Conservation (phyloP, 2,797 vertebrate species). For the Macropodus opercularis region DNA sequence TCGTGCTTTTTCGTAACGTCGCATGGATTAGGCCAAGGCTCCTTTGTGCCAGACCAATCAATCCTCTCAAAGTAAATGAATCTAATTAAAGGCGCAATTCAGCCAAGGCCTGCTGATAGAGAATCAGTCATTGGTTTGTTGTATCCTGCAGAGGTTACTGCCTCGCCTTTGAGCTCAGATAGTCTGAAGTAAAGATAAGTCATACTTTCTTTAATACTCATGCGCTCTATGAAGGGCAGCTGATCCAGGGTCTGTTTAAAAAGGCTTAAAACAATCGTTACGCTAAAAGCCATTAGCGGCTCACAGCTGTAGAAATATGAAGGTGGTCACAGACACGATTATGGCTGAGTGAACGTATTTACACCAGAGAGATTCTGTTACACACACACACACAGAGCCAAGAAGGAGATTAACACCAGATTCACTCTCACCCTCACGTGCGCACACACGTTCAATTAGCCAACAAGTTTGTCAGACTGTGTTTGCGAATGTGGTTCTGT, state of each 20-base stretch:
- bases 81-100: conserved; percentile 59
- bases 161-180: conserved; percentile 6
- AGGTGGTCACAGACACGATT: conserved; percentile 59
- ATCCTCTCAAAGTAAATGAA: conserved; percentile 56
- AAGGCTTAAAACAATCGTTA: conserved; percentile 16
- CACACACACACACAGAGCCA: conserved; percentile 55
- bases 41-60: conserved; percentile 53
- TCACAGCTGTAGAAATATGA: conserved; percentile 62
- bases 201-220: conserved; percentile 1
- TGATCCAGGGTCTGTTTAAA: conserved; percentile 14
- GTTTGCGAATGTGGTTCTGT: conserved; percentile 71
- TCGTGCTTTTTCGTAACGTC: conserved; percentile 29
- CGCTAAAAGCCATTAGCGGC: conserved; percentile 44
- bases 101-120: conserved; percentile 24
- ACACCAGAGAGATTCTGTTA: conserved; percentile 60
- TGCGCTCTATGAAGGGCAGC: not conserved
- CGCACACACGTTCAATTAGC: conserved; percentile 59
- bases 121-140: conserved; percentile 22
- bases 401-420: conserved; percentile 69
- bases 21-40: conserved; percentile 51
- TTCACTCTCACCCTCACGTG: conserved; percentile 41
- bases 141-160: conserved; percentile 25
- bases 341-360: conserved; percentile 64
- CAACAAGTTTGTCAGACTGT: conserved; percentile 63
- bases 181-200: not conserved